Conservation (phyloP, 2,888 invertebrate species). For the Zhengitettix transpicula region DNA sequence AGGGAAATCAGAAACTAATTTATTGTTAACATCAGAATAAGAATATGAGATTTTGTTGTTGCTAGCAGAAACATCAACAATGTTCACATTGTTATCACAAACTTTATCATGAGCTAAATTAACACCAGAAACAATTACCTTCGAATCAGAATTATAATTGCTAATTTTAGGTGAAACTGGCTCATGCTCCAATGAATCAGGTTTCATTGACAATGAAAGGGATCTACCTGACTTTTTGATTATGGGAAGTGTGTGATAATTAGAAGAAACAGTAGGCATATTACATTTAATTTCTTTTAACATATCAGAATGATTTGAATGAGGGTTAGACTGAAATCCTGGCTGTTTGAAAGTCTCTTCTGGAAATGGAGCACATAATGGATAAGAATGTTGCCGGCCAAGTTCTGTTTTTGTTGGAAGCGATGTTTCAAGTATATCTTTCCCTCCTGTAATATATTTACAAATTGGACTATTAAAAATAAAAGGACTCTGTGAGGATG, state of each 20-base stretch:
- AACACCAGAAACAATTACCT: no score
- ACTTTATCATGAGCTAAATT: no score
- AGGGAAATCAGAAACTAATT: constrained; percentile 5
- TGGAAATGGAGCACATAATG: background rate
- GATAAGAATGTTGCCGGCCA: background rate
- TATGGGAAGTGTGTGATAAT: constrained; percentile 4
- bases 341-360: background rate
- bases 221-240: constrained; percentile 1
- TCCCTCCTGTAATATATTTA: background rate
- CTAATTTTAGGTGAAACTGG: background rate
- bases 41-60: constrained; percentile 8
- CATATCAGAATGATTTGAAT: background rate
- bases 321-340: background rate
- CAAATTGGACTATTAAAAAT: background rate
- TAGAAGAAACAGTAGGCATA: background rate
- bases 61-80: constrained; percentile 4
- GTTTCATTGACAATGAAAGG: background rate
- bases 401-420: background rate
- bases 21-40: constrained; percentile 10
- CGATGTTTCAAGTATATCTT: background rate
- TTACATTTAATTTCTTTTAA: constrained; percentile 1
- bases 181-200: background rate
- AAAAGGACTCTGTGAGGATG: no score
- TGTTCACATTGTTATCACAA: no score
- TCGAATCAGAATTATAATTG: no score